phyloP scores from a whole-genome alignment of 2,113 vertebrate genomes.

The Picathartes gymnocephalus region DNA sequence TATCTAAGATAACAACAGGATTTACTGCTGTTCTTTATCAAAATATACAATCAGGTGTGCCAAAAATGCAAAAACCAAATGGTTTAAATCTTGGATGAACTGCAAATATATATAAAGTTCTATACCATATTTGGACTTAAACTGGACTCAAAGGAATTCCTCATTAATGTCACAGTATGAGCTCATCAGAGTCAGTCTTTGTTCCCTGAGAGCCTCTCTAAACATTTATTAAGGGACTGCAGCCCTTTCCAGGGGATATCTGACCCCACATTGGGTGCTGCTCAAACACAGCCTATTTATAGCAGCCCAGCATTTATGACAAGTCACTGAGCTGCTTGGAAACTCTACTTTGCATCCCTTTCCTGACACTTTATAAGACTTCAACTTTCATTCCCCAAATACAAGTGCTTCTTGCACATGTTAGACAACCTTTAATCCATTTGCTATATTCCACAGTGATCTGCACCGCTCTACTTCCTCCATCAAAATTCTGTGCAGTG shows the following conservation, averaged over 20 bases:
- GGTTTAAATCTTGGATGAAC: not conserved
- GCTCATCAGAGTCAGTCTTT: not conserved
- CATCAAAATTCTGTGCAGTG: not conserved
- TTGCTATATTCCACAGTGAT: not conserved
- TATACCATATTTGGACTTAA: not conserved
- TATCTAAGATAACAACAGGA: not conserved
- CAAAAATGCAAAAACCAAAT: not conserved
- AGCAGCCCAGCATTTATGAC: not conserved
- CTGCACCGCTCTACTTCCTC: not conserved
- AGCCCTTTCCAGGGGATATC: not conserved
- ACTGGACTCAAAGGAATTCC: not conserved
- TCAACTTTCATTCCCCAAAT: not conserved
- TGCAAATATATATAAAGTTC: not conserved
- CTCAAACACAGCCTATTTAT: not conserved
- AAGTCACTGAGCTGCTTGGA: not conserved
- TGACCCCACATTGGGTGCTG: not conserved
- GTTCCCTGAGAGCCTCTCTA: not conserved
- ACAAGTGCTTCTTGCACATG: not conserved
- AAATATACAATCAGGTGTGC: not conserved
- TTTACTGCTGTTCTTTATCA: not conserved
- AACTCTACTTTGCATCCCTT: not conserved
- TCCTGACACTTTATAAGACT: not conserved
- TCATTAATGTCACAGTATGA: not conserved
- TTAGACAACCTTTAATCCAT: not conserved
- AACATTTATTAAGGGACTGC: not conserved